Evolutionary conservation across 1,140 invertebrate species (phyloP), one percentile per base, ranked within the genome.

Genomic region (Drosophila pruinosa): DNA sequence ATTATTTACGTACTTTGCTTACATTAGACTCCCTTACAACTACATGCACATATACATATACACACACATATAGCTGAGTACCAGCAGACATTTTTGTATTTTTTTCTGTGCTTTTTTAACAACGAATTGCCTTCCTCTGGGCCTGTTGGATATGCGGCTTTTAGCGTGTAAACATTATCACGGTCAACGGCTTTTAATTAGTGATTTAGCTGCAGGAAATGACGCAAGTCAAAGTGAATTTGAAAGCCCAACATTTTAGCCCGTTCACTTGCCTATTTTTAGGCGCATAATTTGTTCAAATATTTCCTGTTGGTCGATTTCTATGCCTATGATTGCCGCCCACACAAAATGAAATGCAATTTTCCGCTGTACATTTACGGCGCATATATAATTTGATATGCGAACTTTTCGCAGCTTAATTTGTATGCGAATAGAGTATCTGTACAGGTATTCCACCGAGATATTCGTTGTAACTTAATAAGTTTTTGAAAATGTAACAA

Each of bases 141-240:
- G 38, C 14, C 10, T 8, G 19, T 61, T 38, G 19, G 15, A 45
- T 39, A 17, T 28, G 39, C 21, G 36, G 43, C 47, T 48, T 31
- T 47, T 41, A 48, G 62, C 53, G 47, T 57, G 63, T 73, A 74
- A 56, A 70, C 74, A 64, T 74, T 70, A 53, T 70, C 74, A 73
- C 71, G 74, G 71, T 77, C 71, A 77, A 77, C 67, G 74, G 65
- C 56, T 77, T 77, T 74, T 73, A 77, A 77, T 77, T 77, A 73
- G 74, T 28, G 48, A 73, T 74, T 77, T 77, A 47, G 64, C 64
- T 74, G 74, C 69, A 75, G 72, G 54, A 75, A 72, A 75, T 69
- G 70, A 59, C 52, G 70, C 54, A 43, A 58, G 50, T 45, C 43
- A 77, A 77, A 77, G 74, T 77, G 74, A 73, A 69, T 77, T 59